Conservation (phyloP, 2,888 invertebrate genomes). For the Chesias legatella region DNA sequence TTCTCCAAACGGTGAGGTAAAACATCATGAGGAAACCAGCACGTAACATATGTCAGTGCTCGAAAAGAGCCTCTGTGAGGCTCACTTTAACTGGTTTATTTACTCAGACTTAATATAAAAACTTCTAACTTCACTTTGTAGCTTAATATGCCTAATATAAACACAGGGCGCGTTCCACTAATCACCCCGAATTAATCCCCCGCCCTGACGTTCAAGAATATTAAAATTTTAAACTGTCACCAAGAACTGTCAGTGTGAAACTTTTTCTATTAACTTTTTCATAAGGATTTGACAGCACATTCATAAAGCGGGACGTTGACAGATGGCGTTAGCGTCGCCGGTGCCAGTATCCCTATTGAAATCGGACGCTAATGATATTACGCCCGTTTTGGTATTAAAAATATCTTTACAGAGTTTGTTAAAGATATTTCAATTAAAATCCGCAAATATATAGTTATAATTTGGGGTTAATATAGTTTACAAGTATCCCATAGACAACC, state of each 20-base stretch:
- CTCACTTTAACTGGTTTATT: no score
- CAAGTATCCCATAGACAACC: no score
- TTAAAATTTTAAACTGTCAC: slow-evolving; percentile 70
- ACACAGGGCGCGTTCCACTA: slow-evolving; percentile 22
- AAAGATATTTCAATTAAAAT: no score
- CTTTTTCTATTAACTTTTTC: slow-evolving; percentile 77
- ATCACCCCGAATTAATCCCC: slow-evolving; percentile 36
- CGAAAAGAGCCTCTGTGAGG: no score
- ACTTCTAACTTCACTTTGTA: no score
- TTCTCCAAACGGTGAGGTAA: no score
- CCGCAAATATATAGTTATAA: no score
- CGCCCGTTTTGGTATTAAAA: slow-evolving; percentile 19
- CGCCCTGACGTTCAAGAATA: slow-evolving; percentile 44
- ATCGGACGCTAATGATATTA: slow-evolving; percentile 29
- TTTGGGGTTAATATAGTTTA: no score
- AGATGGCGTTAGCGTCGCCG: slow-evolving; percentile 43
- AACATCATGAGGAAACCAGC: no score
- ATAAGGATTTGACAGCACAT: slow-evolving; percentile 71
- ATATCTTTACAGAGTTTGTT: neutral
- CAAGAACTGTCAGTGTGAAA: slow-evolving; percentile 62
- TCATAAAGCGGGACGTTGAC: slow-evolving; percentile 72
- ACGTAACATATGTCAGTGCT: no score
- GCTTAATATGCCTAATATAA: slow-evolving; percentile 14
- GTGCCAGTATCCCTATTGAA: slow-evolving; percentile 27
- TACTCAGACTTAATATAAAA: no score